These are phyloP conservation scores for Scolopax bukidnonensis DNA, from an alignment of 2,797 vertebrate genomes.

Conservation along the genomic window DNA sequence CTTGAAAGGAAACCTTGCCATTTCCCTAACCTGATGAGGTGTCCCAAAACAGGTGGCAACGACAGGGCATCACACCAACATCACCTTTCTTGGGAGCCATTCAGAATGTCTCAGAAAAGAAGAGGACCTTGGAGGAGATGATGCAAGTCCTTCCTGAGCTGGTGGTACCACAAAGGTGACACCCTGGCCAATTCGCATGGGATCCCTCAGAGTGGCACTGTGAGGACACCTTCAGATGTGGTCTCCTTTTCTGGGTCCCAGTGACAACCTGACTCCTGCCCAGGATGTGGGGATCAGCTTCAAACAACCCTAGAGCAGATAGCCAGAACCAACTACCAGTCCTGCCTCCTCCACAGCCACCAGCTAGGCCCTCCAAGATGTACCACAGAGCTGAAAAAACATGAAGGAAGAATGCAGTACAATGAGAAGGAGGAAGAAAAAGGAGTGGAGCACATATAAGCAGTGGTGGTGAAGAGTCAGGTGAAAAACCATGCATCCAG, in stretches of 20 bases:
- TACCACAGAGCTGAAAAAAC: background rate
- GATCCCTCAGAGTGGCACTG: background rate
- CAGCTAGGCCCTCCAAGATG: background rate
- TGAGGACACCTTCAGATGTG: background rate
- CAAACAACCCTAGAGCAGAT: background rate
- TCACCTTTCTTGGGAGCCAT: background rate
- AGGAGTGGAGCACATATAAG: background rate
- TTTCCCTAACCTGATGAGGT: background rate
- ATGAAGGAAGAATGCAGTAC: background rate
- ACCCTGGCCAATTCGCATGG: background rate
- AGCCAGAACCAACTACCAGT: background rate
- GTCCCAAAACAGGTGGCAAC: background rate
- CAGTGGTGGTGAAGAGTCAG: background rate
- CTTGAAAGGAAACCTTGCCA: background rate
- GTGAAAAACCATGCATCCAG: fast-evolving
- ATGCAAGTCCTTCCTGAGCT: background rate
- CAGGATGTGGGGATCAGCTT: background rate
- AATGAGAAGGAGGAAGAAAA: background rate
- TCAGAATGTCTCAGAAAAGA: background rate
- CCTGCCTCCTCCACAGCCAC: background rate
- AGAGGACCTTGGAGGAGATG: background rate
- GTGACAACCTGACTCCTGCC: background rate
- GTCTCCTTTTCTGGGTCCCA: background rate
- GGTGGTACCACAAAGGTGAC: background rate
- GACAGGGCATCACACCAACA: background rate